Conservation (phyloP, 2,797 vertebrate genomes). For the Trematomus bernacchii region DNA sequence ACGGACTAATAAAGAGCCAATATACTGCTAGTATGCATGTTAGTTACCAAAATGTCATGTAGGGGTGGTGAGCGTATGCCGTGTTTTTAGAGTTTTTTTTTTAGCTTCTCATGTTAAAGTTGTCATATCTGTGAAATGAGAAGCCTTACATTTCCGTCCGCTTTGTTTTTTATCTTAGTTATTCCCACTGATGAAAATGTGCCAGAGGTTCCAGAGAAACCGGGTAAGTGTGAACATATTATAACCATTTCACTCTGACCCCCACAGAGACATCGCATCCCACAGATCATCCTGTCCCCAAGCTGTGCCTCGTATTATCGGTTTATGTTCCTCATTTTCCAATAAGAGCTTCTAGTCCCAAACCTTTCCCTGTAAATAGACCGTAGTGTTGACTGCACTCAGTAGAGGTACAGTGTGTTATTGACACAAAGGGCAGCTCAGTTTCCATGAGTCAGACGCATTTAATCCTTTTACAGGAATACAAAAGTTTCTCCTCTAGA, state of each 20-base stretch:
- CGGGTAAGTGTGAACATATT: slow-evolving; percentile 80
- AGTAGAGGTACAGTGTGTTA: slow-evolving; percentile 23
- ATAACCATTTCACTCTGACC: slow-evolving; percentile 62
- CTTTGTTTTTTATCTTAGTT: slow-evolving; percentile 87
- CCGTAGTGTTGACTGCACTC: neutral
- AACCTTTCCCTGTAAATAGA: neutral
- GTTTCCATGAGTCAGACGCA: slow-evolving; percentile 35
- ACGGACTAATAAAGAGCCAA: too few species aligned
- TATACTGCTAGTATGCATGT: too few species aligned
- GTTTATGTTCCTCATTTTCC: slow-evolving; percentile 19
- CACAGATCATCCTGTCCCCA: slow-evolving; percentile 71
- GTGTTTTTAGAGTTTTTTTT: too few species aligned
- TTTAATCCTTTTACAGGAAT: too few species aligned
- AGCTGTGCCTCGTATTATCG: slow-evolving; percentile 52
- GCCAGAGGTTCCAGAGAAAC: slow-evolving; percentile 81
- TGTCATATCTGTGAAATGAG: slow-evolving; percentile 67
- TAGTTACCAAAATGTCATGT: neutral
- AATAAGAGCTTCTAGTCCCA: slow-evolving; percentile 7
- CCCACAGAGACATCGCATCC: slow-evolving; percentile 79
- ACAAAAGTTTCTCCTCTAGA: neutral
- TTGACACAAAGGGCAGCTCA: slow-evolving; percentile 30
- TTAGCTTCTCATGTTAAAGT: slow-evolving; percentile 42
- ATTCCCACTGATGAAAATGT: slow-evolving; percentile 87
- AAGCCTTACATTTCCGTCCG: slow-evolving; percentile 80
- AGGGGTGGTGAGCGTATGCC: neutral